Percentiles rank a stretch among this genome's conserved stretches.
Evolutionary conservation across 2,888 invertebrate species (phyloP).

Genomic region (Noctua pronuba): DNA sequence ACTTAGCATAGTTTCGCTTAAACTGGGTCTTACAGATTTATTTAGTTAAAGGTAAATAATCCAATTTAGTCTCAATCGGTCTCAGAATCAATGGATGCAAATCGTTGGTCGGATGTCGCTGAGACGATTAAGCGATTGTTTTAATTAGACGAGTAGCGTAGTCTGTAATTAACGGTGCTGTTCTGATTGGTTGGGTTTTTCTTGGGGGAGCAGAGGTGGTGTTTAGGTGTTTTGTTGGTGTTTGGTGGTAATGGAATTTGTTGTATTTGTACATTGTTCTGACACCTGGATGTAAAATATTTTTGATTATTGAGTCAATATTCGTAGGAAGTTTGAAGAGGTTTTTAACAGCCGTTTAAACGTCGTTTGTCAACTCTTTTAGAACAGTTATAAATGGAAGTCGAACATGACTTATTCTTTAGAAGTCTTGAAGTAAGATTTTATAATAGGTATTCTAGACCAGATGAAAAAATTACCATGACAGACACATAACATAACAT

Average conservation of each 20-base stretch:
- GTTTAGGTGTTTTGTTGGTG: background rate
- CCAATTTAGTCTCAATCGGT: slow-evolving; percentile 47
- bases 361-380: no score
- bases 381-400: no score
- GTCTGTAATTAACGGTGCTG: slow-evolving; percentile 26
- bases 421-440: no score
- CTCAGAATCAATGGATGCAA: slow-evolving; percentile 62
- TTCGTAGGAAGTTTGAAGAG: no score
- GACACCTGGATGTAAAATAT: background rate
- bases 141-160: slow-evolving; percentile 44
- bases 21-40: slow-evolving; percentile 45
- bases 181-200: slow-evolving; percentile 23
- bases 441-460: no score
- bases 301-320: no score
- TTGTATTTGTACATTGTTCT: background rate
- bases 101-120: slow-evolving; percentile 47
- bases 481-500: no score
- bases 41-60: slow-evolving; percentile 55
- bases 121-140: slow-evolving; percentile 46
- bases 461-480: no score
- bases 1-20: background rate
- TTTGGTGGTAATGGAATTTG: background rate
- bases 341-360: no score
- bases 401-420: no score
- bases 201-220: background rate